Evolutionary conservation across 35 echinoderm and acorn worm genomes (phyloP).

Genomic region (Hemicentrotus pulcherrimus): DNA sequence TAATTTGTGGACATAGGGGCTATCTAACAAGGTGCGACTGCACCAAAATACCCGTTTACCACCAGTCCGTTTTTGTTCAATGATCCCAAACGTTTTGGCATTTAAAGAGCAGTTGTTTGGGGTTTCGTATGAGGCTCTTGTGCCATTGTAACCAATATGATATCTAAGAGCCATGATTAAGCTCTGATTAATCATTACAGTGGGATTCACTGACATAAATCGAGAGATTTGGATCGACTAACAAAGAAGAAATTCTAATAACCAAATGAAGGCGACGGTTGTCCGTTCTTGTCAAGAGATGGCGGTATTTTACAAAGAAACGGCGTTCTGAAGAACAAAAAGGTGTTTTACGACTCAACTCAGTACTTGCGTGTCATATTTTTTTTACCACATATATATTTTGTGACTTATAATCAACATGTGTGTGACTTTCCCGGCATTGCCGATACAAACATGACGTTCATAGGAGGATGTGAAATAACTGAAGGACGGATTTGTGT

Average conservation of each 20-base stretch:
- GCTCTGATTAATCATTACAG: neutral
- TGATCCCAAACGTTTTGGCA: neutral
- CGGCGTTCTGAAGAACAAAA: neutral
- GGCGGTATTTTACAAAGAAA: slow-evolving; percentile 6
- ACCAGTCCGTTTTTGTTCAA: neutral
- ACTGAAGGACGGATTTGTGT: neutral
- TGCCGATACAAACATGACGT: neutral
- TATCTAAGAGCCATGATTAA: neutral
- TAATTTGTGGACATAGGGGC: too few species aligned
- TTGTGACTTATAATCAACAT: slow-evolving; percentile 19
- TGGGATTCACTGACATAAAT: neutral
- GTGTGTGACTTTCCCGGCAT: slow-evolving; percentile 15
- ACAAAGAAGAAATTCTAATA: neutral
- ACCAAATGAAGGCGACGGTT: neutral
- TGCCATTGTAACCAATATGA: neutral
- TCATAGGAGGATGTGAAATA: neutral
- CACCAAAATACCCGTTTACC: neutral
- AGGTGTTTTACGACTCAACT: neutral
- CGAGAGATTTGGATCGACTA: neutral
- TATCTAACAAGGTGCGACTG: too few species aligned
- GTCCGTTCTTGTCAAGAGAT: neutral
- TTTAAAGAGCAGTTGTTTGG: neutral
- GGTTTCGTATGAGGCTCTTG: neutral
- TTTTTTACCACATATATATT: slow-evolving; percentile 7
- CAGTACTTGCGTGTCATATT: slow-evolving; percentile 10